Conservation (phyloP, 1,140 invertebrate species). For the Tribolium madens region DNA sequence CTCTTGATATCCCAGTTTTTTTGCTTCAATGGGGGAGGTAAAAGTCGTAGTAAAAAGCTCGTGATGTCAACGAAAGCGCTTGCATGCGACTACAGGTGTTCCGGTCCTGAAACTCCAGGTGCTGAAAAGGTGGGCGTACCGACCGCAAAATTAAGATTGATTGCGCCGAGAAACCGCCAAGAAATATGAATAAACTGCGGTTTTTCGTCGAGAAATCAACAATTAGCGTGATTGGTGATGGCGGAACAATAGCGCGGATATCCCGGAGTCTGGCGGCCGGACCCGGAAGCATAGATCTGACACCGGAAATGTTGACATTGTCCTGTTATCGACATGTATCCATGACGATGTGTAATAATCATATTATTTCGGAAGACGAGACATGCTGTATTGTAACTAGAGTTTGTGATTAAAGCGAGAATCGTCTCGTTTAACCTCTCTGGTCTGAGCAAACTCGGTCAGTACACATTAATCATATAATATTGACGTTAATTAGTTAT, state of each 20-base stretch:
- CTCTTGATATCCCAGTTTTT: too few species aligned
- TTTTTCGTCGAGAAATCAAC: not conserved
- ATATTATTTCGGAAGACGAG: conserved; percentile 54
- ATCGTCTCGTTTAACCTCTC: conserved; percentile 51
- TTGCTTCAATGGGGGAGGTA: too few species aligned
- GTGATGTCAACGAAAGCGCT: too few species aligned
- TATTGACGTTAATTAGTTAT: conserved; percentile 62
- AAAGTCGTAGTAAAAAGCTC: too few species aligned
- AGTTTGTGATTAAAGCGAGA: conserved; percentile 47
- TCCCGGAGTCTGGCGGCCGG: conserved; percentile 51
- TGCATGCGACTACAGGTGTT: too few species aligned
- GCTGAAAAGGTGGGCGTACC: conserved; percentile 43
- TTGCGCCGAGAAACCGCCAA: conserved; percentile 8
- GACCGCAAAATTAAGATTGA: conserved; percentile 40
- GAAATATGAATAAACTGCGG: conserved; percentile 27
- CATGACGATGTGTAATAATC: conserved; percentile 52
- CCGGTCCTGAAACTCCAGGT: conserved; percentile 45
- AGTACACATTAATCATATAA: conserved; percentile 60
- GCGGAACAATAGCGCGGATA: conserved; percentile 44
- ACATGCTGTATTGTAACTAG: conserved; percentile 33
- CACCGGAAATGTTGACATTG: conserved; percentile 58
- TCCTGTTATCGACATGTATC: conserved; percentile 57
- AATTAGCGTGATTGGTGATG: conserved; percentile 24
- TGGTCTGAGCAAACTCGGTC: conserved; percentile 51
- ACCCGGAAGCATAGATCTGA: conserved; percentile 56